Evolutionary conservation across 1,140 invertebrate species (phyloP).

Genomic region (Dreissena rostriformis): DNA sequence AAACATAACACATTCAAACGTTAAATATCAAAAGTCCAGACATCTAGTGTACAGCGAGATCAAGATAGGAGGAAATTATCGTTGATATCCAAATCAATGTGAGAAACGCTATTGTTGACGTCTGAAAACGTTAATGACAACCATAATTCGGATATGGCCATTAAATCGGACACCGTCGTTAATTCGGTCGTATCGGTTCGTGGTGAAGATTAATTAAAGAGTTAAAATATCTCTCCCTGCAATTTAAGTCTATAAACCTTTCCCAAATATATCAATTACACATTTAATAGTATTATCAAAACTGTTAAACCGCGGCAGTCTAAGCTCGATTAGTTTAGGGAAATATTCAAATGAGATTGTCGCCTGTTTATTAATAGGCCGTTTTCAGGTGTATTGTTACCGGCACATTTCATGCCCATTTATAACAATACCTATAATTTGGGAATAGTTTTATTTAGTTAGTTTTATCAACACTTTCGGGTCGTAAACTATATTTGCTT

Average conservation of each 20-base stretch:
- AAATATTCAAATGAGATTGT: slow-evolving; percentile 36
- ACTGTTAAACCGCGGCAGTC: slow-evolving; percentile 33
- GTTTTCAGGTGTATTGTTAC: slow-evolving; percentile 24
- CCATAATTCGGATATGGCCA: not conserved
- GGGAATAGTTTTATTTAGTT: slow-evolving; percentile 37
- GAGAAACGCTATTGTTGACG: slow-evolving; percentile 34
- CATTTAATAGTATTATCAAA: slow-evolving; percentile 41
- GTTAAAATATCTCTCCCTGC: slow-evolving; percentile 5
- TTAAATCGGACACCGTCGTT: slow-evolving; percentile 39
- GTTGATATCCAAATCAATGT: not conserved
- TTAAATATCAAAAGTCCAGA: too few species aligned
- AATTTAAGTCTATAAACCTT: slow-evolving; percentile 26
- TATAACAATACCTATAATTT: slow-evolving; percentile 30
- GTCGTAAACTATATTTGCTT: slow-evolving; percentile 44
- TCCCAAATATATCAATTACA: slow-evolving; percentile 35
- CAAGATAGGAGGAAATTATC: too few species aligned
- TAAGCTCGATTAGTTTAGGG: not conserved
- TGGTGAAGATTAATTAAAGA: slow-evolving; percentile 38
- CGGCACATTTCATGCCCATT: slow-evolving; percentile 21
- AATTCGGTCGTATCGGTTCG: slow-evolving; percentile 2
- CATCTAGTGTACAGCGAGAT: too few species aligned
- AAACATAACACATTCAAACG: too few species aligned
- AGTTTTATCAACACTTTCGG: slow-evolving; percentile 46
- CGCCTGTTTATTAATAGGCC: not conserved
- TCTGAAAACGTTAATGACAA: slow-evolving; percentile 40